Conservation (phyloP, 2,113 vertebrate genomes). For the Myotis yumanensis region DNA sequence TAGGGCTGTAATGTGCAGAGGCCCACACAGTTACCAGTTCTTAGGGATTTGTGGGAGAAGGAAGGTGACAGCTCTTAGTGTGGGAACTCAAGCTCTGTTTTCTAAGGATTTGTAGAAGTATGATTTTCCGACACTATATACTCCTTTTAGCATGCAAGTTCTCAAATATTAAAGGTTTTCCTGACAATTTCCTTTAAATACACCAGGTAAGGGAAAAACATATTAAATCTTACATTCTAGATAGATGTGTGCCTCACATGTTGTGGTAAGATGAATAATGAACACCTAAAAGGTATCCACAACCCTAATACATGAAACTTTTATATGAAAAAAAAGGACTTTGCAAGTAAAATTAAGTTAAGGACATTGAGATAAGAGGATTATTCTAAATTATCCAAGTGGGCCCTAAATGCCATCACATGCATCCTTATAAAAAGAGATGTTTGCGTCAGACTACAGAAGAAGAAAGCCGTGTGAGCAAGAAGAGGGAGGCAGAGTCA, state of each 20-base stretch:
- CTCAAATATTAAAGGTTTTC: not conserved
- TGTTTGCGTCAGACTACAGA: not conserved
- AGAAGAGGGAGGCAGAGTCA: not conserved
- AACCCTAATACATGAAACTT: not conserved
- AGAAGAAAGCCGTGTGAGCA: not conserved
- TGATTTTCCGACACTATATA: not conserved
- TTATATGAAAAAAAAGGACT: not conserved
- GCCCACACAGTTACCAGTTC: not conserved
- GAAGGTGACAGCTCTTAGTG: not conserved
- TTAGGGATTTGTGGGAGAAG: not conserved
- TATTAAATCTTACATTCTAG: not conserved
- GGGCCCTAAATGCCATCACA: not conserved
- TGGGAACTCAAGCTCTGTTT: not conserved
- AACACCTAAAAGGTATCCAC: not conserved
- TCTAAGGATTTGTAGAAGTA: not conserved
- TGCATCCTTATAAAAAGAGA: not conserved
- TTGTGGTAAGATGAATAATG: not conserved
- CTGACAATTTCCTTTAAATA: not conserved
- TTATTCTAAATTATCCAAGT: not conserved
- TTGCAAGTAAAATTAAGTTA: not conserved
- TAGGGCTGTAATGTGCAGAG: accelerated
- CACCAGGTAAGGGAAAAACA: not conserved
- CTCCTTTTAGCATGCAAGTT: not conserved
- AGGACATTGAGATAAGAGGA: not conserved
- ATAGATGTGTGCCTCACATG: not conserved